These are phyloP conservation scores for Cetoscarus ocellatus DNA, from an alignment of 2,797 vertebrate genomes.

Conservation along the genomic window DNA sequence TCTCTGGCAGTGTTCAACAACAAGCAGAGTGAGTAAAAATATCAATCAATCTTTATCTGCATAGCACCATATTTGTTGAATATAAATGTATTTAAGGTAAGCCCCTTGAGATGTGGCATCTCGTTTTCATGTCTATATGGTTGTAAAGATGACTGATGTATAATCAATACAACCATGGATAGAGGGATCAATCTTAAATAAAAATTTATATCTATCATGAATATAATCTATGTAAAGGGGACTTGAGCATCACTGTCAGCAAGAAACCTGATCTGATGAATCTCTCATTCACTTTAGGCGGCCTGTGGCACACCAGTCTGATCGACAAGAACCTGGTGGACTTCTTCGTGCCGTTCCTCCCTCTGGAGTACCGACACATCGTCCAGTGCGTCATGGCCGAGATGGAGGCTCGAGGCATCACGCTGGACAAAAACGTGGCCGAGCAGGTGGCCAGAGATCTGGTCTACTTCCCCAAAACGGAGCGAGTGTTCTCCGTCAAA, in stretches of 20 bases:
- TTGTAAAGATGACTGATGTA: too few relatives aligned
- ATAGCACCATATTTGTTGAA: too few relatives aligned
- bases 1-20: conserved; percentile 93
- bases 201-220: too few relatives aligned
- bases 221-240: too few relatives aligned
- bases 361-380: conserved; percentile 91
- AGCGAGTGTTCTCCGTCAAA: conserved; percentile 89
- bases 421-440: conserved; percentile 67
- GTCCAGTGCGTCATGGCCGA: conserved; percentile 89
- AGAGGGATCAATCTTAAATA: too few relatives aligned
- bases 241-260: neutral
- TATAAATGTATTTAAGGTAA: too few relatives aligned
- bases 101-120: too few relatives aligned
- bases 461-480: conserved; percentile 89
- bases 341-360: conserved; percentile 94
- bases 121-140: too few relatives aligned
- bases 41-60: too few relatives aligned
- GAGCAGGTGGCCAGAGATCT: conserved; percentile 87
- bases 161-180: too few relatives aligned
- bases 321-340: conserved; percentile 94
- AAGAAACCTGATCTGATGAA: neutral
- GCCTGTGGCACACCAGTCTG: conserved; percentile 91
- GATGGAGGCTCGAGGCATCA: conserved; percentile 74
- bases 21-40: conserved; percentile 88
- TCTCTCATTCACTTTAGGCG: conserved; percentile 81